Evolutionary conservation across 1,140 invertebrate species (phyloP).

Genomic region (Drosophila grimshawi): DNA sequence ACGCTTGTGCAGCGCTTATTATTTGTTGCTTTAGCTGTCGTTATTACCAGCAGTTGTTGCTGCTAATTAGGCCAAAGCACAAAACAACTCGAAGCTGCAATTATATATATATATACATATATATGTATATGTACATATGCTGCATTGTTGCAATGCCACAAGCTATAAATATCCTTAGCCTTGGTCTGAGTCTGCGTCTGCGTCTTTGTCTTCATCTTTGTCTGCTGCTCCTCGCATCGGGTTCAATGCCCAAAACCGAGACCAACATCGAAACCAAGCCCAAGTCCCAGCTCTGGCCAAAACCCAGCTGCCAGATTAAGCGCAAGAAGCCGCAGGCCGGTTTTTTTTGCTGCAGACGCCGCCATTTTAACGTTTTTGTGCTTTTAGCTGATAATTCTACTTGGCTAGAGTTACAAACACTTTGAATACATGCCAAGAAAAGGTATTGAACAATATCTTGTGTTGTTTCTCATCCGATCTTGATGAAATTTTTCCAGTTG

Average conservation of each 20-base stretch:
- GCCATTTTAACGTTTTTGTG: slow-evolving; percentile 27
- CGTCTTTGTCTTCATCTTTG: neutral
- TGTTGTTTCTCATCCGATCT: no score
- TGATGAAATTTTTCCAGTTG: no score
- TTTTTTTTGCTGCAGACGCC: slow-evolving; percentile 18
- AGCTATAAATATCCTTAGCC: slow-evolving; percentile 75
- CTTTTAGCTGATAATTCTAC: neutral
- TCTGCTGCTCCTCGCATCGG: neutral
- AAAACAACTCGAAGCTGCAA: slow-evolving; percentile 23
- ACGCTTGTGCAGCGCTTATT: neutral
- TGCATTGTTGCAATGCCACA: slow-evolving; percentile 12
- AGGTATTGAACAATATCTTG: no score
- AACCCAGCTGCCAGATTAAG: slow-evolving; percentile 12
- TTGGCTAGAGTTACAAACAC: slow-evolving; percentile 7
- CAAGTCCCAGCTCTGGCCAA: slow-evolving; percentile 5
- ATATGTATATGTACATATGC: neutral
- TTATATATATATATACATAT: neutral
- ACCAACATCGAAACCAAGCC: neutral
- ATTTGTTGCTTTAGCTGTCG: neutral
- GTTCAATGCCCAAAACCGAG: slow-evolving; percentile 51
- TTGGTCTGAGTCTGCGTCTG: slow-evolving; percentile 24
- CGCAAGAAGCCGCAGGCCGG: slow-evolving; percentile 19
- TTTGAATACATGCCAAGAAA: no score
- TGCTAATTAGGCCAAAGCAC: slow-evolving; percentile 72
- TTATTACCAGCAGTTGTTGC: slow-evolving; percentile 38